Evolutionary conservation across 1,140 invertebrate genomes (phyloP).

Genomic region (Chelonus insularis): DNA sequence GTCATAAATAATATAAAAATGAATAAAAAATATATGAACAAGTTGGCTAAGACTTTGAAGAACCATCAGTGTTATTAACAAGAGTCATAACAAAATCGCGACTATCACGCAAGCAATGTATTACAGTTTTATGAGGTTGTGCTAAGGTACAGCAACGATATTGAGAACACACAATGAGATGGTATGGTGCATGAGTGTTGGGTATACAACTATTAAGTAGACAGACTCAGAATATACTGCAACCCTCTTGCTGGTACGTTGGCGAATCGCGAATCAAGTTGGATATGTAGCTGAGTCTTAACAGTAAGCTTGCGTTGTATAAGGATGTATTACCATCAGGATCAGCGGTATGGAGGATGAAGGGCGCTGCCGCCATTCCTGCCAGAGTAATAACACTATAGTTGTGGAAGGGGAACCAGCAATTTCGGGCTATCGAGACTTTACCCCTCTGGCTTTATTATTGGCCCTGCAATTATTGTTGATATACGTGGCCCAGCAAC

Average conservation of each 20-base stretch:
- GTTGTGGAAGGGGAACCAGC: slow-evolving; percentile 48
- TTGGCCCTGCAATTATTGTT: slow-evolving; percentile 60
- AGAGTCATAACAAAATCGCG: slow-evolving; percentile 50
- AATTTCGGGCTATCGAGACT: slow-evolving; percentile 53
- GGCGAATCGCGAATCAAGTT: too few relatives aligned
- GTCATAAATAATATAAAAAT: slow-evolving; percentile 1
- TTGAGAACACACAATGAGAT: slow-evolving; percentile 3
- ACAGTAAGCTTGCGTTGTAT: slow-evolving; percentile 28
- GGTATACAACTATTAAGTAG: not conserved
- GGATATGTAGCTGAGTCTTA: not conserved
- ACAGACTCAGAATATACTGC: too few relatives aligned
- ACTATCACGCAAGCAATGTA: slow-evolving; percentile 46
- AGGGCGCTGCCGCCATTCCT: slow-evolving; percentile 48
- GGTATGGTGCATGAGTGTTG: not conserved
- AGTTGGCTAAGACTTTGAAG: slow-evolving; percentile 41
- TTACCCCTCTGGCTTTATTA: slow-evolving; percentile 57
- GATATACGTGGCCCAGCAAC: slow-evolving; percentile 55
- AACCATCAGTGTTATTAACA: slow-evolving; percentile 40
- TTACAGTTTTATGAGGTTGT: slow-evolving; percentile 46
- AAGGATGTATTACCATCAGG: slow-evolving; percentile 37
- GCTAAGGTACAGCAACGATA: too few relatives aligned
- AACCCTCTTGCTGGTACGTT: too few relatives aligned
- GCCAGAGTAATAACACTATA: slow-evolving; percentile 35
- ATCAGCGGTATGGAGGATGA: slow-evolving; percentile 56
- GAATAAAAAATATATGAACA: slow-evolving; percentile 39